Evolutionary conservation across 2,797 vertebrate genomes (phyloP).

Genomic region (Chaunax sp.): DNA sequence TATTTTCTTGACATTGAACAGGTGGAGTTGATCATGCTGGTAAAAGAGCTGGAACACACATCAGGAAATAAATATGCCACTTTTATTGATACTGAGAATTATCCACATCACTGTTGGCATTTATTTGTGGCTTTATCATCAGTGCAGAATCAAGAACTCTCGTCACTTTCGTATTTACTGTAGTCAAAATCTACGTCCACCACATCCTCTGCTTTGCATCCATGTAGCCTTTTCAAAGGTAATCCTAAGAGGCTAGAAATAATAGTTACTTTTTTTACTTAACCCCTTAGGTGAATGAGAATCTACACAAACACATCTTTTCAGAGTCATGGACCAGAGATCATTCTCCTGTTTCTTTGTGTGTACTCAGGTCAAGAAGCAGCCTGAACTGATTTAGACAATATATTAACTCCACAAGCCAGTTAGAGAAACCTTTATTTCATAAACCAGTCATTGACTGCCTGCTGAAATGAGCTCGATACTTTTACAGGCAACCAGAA

Average conservation of each 20-base stretch:
- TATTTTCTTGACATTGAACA: neutral
- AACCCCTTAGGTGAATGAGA: no score
- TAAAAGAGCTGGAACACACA: neutral
- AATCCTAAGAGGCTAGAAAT: no score
- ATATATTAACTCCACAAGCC: no score
- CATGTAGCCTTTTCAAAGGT: neutral
- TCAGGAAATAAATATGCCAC: neutral
- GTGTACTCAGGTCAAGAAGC: neutral
- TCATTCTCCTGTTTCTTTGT: neutral
- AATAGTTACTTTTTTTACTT: no score
- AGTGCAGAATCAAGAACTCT: neutral
- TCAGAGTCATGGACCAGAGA: no score
- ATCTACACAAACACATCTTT: no score
- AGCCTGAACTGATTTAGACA: neutral
- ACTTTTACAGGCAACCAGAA: conserved; percentile 46
- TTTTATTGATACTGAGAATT: neutral
- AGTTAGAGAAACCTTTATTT: no score
- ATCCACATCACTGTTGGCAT: neutral
- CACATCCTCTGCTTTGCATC: neutral
- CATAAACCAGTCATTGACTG: no score
- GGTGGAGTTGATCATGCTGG: neutral
- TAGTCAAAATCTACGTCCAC: no score
- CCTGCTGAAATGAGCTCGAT: no score
- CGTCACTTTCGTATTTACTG: neutral
- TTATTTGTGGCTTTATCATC: neutral